phyloP scores from a whole-genome alignment of 2,797 vertebrate species.

The Delichon dasypus region DNA sequence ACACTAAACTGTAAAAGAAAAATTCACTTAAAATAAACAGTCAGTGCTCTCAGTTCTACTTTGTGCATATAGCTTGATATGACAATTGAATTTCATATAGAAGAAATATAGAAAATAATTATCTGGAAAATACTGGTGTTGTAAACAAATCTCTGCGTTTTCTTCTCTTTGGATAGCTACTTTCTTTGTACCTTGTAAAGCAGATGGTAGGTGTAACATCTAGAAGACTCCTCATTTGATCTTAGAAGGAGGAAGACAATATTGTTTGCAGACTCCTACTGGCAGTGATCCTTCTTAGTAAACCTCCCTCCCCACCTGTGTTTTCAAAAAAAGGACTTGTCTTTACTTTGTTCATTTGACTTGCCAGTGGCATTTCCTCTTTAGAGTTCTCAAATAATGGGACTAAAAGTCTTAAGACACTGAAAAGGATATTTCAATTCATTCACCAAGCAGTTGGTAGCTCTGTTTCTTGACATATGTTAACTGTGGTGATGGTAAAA shows the following conservation, averaged over 20 bases:
- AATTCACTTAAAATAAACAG: constrained; percentile 78
- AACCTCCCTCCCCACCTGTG: background rate
- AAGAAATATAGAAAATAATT: background rate
- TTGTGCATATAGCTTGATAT: background rate
- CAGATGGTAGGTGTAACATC: background rate
- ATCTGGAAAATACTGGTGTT: background rate
- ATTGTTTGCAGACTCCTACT: background rate
- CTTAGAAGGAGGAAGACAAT: background rate
- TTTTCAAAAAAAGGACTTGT: background rate
- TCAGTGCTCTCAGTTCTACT: background rate
- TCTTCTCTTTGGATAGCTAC: background rate
- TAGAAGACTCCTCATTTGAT: background rate
- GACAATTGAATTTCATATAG: background rate
- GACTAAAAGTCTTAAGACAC: background rate
- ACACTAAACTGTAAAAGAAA: constrained; percentile 70
- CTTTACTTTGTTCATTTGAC: background rate
- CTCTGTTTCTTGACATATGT: background rate
- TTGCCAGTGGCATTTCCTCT: background rate
- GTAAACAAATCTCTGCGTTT: background rate
- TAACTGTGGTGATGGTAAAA: background rate
- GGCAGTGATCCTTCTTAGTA: background rate
- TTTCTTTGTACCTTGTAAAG: background rate
- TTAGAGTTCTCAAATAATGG: background rate
- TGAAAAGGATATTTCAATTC: background rate
- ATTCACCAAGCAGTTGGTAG: background rate